These are phyloP conservation scores for Drosophila sulfurigaster DNA, from an alignment of 1,140 invertebrate species.

Conservation along the genomic window DNA sequence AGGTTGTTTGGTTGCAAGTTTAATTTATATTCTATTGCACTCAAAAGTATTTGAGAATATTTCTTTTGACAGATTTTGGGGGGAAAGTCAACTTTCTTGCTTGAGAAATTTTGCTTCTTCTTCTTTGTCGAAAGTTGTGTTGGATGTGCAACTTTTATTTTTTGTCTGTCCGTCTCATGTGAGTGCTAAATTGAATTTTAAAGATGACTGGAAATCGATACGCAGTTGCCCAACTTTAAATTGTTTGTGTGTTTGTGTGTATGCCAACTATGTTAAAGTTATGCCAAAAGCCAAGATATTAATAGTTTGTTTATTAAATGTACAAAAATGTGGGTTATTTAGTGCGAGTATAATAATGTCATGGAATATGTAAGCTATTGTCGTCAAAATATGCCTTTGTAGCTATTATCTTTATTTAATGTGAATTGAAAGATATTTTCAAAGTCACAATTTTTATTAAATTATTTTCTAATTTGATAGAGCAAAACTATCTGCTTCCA, in stretches of 20 bases:
- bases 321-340: too few relatives aligned
- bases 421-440: too few relatives aligned
- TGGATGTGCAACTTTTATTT: background rate
- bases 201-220: background rate
- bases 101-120: background rate
- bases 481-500: too few relatives aligned
- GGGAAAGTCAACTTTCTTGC: background rate
- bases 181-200: background rate
- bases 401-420: too few relatives aligned
- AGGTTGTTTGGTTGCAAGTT: background rate
- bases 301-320: too few relatives aligned
- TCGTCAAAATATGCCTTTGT: too few relatives aligned
- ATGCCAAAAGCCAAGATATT: too few relatives aligned
- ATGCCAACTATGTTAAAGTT: too few relatives aligned
- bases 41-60: background rate
- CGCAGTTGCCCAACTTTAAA: background rate
- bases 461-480: too few relatives aligned
- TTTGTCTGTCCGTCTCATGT: background rate
- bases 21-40: constrained; percentile 3
- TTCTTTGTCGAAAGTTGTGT: background rate
- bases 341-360: too few relatives aligned
- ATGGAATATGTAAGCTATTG: too few relatives aligned
- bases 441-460: too few relatives aligned
- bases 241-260: background rate
- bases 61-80: background rate